phyloP scores from a whole-genome alignment of 2,888 invertebrate genomes.

The Drosophila mimetica region DNA sequence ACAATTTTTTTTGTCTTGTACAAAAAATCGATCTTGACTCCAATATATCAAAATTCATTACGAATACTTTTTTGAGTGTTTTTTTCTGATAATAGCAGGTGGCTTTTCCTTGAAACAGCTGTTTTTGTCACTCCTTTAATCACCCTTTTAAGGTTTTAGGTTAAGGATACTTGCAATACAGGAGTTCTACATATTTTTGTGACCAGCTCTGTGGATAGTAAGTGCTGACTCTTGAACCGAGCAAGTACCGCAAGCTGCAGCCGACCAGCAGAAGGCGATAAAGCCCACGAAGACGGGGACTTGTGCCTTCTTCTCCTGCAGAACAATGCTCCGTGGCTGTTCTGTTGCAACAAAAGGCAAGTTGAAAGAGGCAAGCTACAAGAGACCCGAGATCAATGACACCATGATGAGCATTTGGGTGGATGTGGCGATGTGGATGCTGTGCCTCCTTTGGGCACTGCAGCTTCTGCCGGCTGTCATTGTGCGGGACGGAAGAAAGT shows the following conservation, averaged over 20 bases:
- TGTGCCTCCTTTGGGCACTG: conserved; percentile 32
- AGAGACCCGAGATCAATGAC: conserved; percentile 65
- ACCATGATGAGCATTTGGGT: conserved; percentile 69
- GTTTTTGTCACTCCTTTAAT: background rate
- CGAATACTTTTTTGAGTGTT: background rate
- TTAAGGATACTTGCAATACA: background rate
- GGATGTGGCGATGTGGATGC: conserved; percentile 46
- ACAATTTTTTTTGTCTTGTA: too few species aligned
- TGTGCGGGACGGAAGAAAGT: conserved; percentile 69
- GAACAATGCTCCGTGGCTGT: conserved; percentile 76
- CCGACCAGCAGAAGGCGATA: conserved; percentile 42
- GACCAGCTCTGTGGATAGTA: conserved; percentile 21
- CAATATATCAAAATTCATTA: too few species aligned
- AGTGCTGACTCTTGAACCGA: conserved; percentile 73
- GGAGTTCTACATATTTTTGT: background rate
- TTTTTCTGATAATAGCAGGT: background rate
- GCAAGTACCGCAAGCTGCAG: conserved; percentile 74
- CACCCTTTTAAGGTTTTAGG: background rate
- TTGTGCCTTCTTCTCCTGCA: conserved; percentile 53
- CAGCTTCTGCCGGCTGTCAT: conserved; percentile 60
- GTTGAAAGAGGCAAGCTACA: background rate
- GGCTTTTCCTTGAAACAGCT: background rate
- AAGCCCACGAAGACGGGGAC: conserved; percentile 45
- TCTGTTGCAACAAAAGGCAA: conserved; percentile 42
- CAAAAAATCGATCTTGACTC: too few species aligned